Conservation (phyloP, 2,797 vertebrate species). For the Propithecus perrieri region DNA sequence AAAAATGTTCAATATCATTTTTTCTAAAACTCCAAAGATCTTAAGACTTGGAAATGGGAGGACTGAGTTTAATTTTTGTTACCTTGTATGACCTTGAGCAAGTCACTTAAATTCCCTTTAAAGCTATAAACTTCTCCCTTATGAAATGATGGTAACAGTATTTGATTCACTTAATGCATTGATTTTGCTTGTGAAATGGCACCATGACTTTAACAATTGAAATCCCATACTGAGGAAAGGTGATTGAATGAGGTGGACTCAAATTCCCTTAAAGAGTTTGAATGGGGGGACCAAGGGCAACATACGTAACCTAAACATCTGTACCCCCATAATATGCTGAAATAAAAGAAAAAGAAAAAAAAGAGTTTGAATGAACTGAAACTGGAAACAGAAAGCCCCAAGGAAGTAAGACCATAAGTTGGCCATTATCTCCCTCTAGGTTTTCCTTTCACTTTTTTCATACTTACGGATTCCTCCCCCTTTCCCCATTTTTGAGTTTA, state of each 20-base stretch:
- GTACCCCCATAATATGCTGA: no score
- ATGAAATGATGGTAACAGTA: neutral
- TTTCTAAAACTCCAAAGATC: neutral
- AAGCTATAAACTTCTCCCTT: neutral
- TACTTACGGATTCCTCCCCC: neutral
- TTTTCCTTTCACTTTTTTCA: neutral
- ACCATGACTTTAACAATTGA: neutral
- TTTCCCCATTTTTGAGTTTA: neutral
- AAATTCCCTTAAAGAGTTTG: neutral
- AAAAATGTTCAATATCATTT: neutral
- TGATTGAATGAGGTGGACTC: neutral
- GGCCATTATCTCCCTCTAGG: neutral
- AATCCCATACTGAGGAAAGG: neutral
- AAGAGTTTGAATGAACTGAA: neutral
- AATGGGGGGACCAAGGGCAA: neutral
- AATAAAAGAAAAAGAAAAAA: no score
- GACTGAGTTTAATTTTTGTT: neutral
- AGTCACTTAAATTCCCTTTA: neutral
- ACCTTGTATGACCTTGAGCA: neutral
- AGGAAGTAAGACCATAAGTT: neutral
- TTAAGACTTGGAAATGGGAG: neutral
- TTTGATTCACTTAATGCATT: neutral
- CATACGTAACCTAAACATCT: no score
- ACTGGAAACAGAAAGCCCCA: neutral
- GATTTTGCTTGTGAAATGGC: neutral